Evolutionary conservation across 2,113 vertebrate species (phyloP), one percentile per base, ranked within the genome.

Genomic region (Ptyas mucosa): DNA sequence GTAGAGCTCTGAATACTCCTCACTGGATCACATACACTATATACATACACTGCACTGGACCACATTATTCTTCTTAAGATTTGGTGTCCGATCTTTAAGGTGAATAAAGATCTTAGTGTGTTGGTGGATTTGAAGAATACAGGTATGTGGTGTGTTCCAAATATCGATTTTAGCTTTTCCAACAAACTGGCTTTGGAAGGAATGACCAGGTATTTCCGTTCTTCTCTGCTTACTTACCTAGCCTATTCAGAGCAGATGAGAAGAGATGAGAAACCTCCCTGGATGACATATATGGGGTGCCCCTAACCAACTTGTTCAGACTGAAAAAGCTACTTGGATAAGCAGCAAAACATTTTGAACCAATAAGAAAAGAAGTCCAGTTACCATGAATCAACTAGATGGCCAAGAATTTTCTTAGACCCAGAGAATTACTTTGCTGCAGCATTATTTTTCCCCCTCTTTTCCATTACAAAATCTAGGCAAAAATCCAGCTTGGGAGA

Each of bases 391-490:
- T 69, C 61, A 69, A 69, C 10, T n/a, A 12, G 5, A 15, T 69
- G 64, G 29, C 29, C 12, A n/a, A n/a, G 12, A 69, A 69, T 69
- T 34, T 69, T 69, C 12, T n/a, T 69, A 5, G 9, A 20, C 91
- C 87, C n/a, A 95, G 93, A 94, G 91, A 95, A 95, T 88, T 94
- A 96, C 58, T 43, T 18, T 1, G 0, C 34, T 81, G 75, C 75
- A 39, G 34, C 18, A 39, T 81, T 81, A 39, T 81, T 81, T 39
- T 81, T 21, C 15, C 18, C 34, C 18, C 3, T 3, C 34, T 81
- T 81, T 81, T 8, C 1, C 2, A 9, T 81, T 39, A 39, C 75
- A 81, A 81, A 81, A 81, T 21, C 75, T 81, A 81, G 75, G 34
- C 75, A 20, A 43, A 81, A 81, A 81, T 81, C 75, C 75, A 81